Conservation (phyloP, 1,140 invertebrate species). For the Cylas formicarius region DNA sequence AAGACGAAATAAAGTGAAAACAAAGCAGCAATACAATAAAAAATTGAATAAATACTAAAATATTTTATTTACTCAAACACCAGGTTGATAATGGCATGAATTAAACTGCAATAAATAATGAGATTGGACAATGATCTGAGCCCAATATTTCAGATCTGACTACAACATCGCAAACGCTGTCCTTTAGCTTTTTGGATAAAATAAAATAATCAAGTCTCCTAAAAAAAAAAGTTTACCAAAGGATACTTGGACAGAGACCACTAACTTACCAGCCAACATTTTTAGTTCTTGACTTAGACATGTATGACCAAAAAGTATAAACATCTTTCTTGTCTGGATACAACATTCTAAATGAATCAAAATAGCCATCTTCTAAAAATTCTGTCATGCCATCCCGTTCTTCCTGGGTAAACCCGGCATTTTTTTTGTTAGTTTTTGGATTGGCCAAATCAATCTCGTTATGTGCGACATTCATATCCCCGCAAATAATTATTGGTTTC, state of each 20-base stretch:
- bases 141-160: slow-evolving; percentile 68
- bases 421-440: slow-evolving; percentile 88
- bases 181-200: slow-evolving; percentile 68
- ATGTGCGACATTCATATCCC: slow-evolving; percentile 97
- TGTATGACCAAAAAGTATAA: slow-evolving; percentile 95
- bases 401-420: slow-evolving; percentile 89
- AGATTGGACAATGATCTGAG: slow-evolving; percentile 84
- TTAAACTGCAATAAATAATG: slow-evolving; percentile 58
- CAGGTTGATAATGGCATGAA: too few relatives aligned
- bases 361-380: slow-evolving; percentile 69
- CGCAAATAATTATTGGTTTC: slow-evolving; percentile 92
- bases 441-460: slow-evolving; percentile 92
- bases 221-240: slow-evolving; percentile 42
- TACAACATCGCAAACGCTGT: slow-evolving; percentile 72
- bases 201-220: slow-evolving; percentile 95
- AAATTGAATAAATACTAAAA: slow-evolving; percentile 2
- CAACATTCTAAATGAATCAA: slow-evolving; percentile 83
- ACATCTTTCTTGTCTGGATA: slow-evolving; percentile 78
- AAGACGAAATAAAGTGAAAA: too few relatives aligned
- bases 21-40: slow-evolving; percentile 1
- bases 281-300: slow-evolving; percentile 73
- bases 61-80: too few relatives aligned
- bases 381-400: slow-evolving; percentile 87
- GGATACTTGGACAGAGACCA: background rate
- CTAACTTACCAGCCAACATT: slow-evolving; percentile 86